Conservation (phyloP, 2,888 invertebrate species). For the Drosophila engyochracea region DNA sequence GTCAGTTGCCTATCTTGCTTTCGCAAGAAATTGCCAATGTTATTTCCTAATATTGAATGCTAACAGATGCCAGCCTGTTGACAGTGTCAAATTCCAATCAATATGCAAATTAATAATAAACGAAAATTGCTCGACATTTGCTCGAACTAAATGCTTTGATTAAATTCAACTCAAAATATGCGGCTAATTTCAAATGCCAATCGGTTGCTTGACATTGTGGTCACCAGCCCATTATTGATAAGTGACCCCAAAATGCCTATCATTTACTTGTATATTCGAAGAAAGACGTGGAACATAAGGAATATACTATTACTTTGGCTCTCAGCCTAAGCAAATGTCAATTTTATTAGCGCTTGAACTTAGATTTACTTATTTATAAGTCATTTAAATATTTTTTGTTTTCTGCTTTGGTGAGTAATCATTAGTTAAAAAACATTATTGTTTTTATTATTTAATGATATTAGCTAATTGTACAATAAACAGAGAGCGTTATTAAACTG, state of each 20-base stretch:
- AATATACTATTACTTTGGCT: not conserved
- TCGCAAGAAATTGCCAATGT: constrained; percentile 49
- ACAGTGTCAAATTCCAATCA: constrained; percentile 70
- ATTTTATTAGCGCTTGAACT: not conserved
- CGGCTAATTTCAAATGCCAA: constrained; percentile 14
- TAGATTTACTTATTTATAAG: not conserved
- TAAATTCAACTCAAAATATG: constrained; percentile 58
- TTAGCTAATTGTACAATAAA: not conserved
- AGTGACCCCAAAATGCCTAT: not conserved
- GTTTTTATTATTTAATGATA: not conserved
- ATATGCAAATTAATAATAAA: constrained; percentile 81
- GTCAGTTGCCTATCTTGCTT: constrained; percentile 24
- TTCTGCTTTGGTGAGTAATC: not conserved
- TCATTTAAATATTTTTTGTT: not conserved
- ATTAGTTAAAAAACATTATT: not conserved
- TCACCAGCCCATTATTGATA: constrained; percentile 1
- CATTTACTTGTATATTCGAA: not conserved
- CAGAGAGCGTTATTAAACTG: not conserved
- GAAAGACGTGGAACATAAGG: not conserved
- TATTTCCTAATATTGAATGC: constrained; percentile 59
- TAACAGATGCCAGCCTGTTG: constrained; percentile 61
- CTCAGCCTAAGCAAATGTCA: not conserved
- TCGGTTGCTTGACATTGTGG: constrained; percentile 20
- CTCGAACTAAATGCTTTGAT: constrained; percentile 52
- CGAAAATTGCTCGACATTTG: constrained; percentile 71